Percentiles rank a stretch among this genome's conserved stretches.
phyloP scores from a whole-genome alignment of 2,888 invertebrate species.

The Philereme vetulata region DNA sequence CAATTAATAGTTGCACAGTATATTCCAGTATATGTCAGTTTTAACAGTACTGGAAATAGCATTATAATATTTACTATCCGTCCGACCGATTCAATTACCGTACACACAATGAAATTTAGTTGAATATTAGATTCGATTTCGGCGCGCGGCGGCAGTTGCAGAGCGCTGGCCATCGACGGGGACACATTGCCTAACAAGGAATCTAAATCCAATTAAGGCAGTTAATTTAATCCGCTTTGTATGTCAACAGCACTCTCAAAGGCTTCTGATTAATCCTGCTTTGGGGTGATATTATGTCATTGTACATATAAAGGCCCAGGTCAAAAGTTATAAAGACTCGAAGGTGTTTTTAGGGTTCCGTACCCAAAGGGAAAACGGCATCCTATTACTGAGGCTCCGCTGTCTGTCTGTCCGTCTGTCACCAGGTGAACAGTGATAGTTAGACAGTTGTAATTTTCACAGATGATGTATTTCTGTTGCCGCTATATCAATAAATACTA shows the following conservation, averaged over 20 bases:
- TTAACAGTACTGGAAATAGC: background rate
- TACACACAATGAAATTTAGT: constrained; percentile 39
- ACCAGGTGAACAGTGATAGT: too few species aligned
- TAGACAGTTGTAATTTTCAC: constrained; percentile 8
- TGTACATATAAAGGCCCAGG: background rate
- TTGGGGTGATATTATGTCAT: constrained; percentile 32
- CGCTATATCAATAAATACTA: too few species aligned
- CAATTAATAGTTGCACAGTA: background rate
- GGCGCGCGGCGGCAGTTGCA: constrained; percentile 32
- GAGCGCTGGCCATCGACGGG: constrained; percentile 50
- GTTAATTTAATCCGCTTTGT: constrained; percentile 82
- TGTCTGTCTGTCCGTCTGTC: too few species aligned
- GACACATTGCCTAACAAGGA: constrained; percentile 78
- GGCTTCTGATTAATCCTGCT: constrained; percentile 63
- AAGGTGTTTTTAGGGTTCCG: background rate
- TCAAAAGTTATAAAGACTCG: constrained; percentile 1
- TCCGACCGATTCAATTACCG: constrained; percentile 32
- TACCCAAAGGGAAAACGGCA: constrained; percentile 1
- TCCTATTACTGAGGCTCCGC: too few species aligned
- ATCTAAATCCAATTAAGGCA: constrained; percentile 83
- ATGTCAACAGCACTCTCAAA: constrained; percentile 68
- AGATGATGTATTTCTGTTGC: too few species aligned
- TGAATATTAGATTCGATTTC: constrained; percentile 48
- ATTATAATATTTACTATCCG: constrained; percentile 4
- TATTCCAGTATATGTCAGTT: too few species aligned